Base-by-base conservation (phyloP, 2,888 invertebrate species). In the Eupithecia centaureata region DNA sequence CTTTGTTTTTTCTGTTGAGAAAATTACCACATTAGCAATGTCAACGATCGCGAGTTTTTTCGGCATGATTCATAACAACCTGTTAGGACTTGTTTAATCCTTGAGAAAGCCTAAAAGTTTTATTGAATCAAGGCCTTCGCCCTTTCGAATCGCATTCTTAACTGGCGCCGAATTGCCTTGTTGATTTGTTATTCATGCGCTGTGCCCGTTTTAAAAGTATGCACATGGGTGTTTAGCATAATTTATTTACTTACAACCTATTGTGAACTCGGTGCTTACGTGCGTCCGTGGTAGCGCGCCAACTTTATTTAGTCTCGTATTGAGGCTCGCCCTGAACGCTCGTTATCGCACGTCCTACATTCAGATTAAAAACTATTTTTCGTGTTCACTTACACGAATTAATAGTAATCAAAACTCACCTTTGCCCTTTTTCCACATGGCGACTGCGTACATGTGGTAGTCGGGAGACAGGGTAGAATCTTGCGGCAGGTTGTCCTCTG, bases 401-500 rank as follows among this genome's bases (percentile, higher is more conserved):
- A 28, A 68, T 76, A 73, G 12, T 47, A 68, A 28, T 32, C 60
- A 61, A 73, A 30, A 90, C 94, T 82, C 86, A 95, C 96, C 96
- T 94, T 95, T 95, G 86, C 95, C 95, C 86, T 95, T 94, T 87
- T 95, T 95, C 94, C 96, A 95, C 86, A 96, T 92, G 78, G 95
- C 95, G 78, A 96, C 93, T 77, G 96, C 96, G 87, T 95, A 96
- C 93, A 95, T 92, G 78, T 94, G 93, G 81, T 92, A 90, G 78
- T 94, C 94, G 64, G 94, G 94, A 68, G 91, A 89, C 77, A 94
- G 74, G 51, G 82, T 76, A 1, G 93, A 88, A 76, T 93, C 94
- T 59, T 91, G 88, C 56, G 92, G 91, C 76, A 93, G 77, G 1
- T 91, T 89, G 68, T 94, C 92, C 77, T 91, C 90, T 60, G 94